Base-by-base conservation (phyloP, 2,888 invertebrate species). In the Andricus quercusramuli region DNA sequence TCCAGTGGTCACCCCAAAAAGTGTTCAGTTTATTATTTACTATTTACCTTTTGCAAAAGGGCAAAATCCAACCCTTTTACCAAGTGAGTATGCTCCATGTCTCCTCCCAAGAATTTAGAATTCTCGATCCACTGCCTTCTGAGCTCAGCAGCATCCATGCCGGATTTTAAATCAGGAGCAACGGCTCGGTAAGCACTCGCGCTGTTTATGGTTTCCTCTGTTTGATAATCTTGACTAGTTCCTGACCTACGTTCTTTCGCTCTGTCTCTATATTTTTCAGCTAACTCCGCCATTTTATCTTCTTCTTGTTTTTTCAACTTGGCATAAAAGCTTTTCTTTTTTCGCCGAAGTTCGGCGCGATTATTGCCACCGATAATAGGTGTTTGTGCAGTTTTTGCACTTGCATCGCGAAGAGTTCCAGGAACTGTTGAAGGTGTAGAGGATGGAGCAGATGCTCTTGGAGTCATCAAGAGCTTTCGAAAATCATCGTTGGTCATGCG, bases 11-110 rank as follows among this genome's bases (percentile, higher is more conserved):
- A 17, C 47, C 47, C 47, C 17, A 15, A 47, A 47, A 15, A 47
- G 4, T 47, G 17, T 1, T 47, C 0, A 4, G 15, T 47, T 47
- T 1, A 3, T 15, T 17, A 74, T 51, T 74, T 51, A n/a, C 20
- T 78, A 77, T 13, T 83, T 86, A 98, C 98, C 94, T 99, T 97
- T 90, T 98, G 98, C 80, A 98, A 93, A 77, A 98, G 93, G 0
- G 98, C 98, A 93, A 97, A 98, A 94, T 98, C 98, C 91, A 97
- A 93, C 88, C 98, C 99, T 94, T 99, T 99, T 88, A 99, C 99
- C 95, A 99, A 98, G 94, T 99, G 99, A 91, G 99, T 99, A 90
- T 99, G 99, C 90, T 99, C 99, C 97, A 99, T 99, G 93, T 99
- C 99, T 95, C 99, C 99, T 92, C 99, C 99, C 94, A 99, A 97